Conservation (phyloP, 2,113 vertebrate genomes). For the Beaufortia kweichowensis region DNA sequence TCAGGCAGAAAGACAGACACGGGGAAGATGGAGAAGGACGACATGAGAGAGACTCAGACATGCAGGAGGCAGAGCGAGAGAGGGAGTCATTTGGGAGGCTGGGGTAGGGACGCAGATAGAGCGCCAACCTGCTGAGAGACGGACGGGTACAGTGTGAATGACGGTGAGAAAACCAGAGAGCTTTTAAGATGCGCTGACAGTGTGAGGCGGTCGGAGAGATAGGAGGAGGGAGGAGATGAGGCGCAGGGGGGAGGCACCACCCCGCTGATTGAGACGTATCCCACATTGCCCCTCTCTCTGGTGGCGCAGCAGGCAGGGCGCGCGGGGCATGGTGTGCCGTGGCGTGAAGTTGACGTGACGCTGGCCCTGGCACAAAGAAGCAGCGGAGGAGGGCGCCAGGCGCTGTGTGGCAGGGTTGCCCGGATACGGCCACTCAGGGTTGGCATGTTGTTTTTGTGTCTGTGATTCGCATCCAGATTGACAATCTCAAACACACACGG, state of each 20-base stretch:
- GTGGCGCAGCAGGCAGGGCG: constrained; percentile 74
- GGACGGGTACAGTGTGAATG: constrained; percentile 44
- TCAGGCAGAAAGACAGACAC: constrained; percentile 58
- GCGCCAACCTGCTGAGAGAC: background rate
- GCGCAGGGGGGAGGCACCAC: constrained; percentile 62
- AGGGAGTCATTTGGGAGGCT: background rate
- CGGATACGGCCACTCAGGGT: constrained; percentile 73
- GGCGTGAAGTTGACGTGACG: constrained; percentile 74
- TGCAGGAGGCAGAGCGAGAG: constrained; percentile 10
- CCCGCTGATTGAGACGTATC: constrained; percentile 93
- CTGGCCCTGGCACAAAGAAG: constrained; percentile 80
- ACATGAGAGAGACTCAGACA: constrained; percentile 44
- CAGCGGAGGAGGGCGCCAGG: constrained; percentile 59
- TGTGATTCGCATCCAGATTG: constrained; percentile 47
- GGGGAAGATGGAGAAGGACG: constrained; percentile 53
- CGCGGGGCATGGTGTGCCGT: constrained; percentile 68
- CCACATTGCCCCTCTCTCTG: constrained; percentile 71
- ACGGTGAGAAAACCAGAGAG: constrained; percentile 19
- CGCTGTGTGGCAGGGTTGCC: constrained; percentile 78
- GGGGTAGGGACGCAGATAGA: background rate
- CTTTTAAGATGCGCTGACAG: constrained; percentile 17
- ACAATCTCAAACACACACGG: constrained; percentile 14
- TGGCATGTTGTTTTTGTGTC: constrained; percentile 64
- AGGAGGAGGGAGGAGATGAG: constrained; percentile 59
- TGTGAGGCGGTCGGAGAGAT: constrained; percentile 40